phyloP scores from a whole-genome alignment of 1,140 invertebrate species.

The Nephotettix cincticeps region DNA sequence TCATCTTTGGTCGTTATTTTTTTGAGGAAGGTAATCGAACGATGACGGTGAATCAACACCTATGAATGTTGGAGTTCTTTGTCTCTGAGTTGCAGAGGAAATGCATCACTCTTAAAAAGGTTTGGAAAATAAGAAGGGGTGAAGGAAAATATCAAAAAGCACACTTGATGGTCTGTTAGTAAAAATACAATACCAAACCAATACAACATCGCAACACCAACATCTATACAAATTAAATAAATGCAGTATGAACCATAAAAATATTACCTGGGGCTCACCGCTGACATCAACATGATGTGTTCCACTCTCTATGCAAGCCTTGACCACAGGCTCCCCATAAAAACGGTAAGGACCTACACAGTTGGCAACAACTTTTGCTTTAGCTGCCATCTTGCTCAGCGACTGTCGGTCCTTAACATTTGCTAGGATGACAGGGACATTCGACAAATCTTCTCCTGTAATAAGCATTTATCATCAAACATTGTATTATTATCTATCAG shows the following conservation, averaged over 20 bases:
- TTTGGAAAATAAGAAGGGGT: not conserved
- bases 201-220: too few relatives aligned
- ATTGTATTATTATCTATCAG: too few relatives aligned
- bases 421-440: constrained; percentile 70
- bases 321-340: constrained; percentile 89
- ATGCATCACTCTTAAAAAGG: too few relatives aligned
- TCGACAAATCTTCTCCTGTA: constrained; percentile 58
- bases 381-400: constrained; percentile 70
- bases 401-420: constrained; percentile 73
- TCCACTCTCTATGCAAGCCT: constrained; percentile 77
- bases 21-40: too few relatives aligned
- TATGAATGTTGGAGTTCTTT: too few relatives aligned
- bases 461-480: too few relatives aligned
- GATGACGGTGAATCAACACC: too few relatives aligned
- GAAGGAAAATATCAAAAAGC: not conserved
- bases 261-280: constrained; percentile 80
- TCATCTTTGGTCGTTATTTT: too few relatives aligned
- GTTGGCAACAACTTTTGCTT: constrained; percentile 76
- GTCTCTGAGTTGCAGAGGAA: too few relatives aligned
- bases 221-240: too few relatives aligned
- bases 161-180: not conserved
- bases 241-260: too few relatives aligned
- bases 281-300: constrained; percentile 90
- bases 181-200: constrained; percentile 24
- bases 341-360: constrained; percentile 88